phyloP scores from a whole-genome alignment of 2,888 invertebrate species.

The Achlya flavicornis region DNA sequence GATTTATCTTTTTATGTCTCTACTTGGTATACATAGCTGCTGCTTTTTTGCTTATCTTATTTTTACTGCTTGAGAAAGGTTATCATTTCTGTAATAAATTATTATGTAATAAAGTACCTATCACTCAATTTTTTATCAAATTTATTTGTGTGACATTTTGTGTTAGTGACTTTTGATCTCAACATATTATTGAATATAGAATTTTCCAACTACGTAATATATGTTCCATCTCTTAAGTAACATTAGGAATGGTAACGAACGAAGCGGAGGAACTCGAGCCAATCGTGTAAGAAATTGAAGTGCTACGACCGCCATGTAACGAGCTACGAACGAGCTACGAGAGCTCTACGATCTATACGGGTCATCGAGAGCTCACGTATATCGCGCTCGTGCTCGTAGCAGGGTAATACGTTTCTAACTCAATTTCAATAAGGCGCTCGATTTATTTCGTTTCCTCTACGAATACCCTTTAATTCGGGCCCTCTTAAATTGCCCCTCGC shows the following conservation, averaged over 20 bases:
- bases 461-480: conserved; percentile 40
- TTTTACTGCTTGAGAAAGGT: no score
- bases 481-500: conserved; percentile 35
- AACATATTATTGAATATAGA: neutral
- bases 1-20: no score
- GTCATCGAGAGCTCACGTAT: conserved; percentile 40
- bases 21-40: no score
- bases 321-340: conserved; percentile 47
- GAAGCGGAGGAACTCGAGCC: conserved; percentile 42
- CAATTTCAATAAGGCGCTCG: conserved; percentile 56
- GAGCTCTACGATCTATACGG: conserved; percentile 43
- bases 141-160: no score
- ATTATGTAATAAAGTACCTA: no score
- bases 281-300: conserved; percentile 61
- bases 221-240: conserved; percentile 23
- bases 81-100: no score
- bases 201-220: conserved; percentile 26
- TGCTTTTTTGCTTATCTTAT: no score
- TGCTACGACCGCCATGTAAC: conserved; percentile 50
- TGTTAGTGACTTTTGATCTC: no score
- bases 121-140: no score
- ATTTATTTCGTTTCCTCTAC: conserved; percentile 52
- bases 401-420: conserved; percentile 49
- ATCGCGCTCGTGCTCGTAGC: conserved; percentile 27
- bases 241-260: conserved; percentile 25